phyloP scores from a whole-genome alignment of 2,113 vertebrate species.

The Apus apus region DNA sequence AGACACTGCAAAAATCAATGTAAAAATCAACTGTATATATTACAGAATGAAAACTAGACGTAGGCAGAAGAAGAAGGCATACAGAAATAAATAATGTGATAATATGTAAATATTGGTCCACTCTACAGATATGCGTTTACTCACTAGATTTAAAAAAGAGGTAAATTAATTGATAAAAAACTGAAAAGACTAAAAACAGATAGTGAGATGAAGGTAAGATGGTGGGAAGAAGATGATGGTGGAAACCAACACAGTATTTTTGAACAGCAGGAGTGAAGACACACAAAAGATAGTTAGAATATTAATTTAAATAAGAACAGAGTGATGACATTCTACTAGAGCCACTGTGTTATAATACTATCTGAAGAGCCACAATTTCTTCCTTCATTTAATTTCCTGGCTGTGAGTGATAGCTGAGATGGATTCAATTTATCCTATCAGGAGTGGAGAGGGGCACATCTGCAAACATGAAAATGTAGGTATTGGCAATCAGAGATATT shows the following conservation, averaged over 20 bases:
- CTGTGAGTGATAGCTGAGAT: not conserved
- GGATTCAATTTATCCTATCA: not conserved
- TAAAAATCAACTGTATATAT: not conserved
- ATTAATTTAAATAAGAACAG: not conserved
- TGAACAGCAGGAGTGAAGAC: not conserved
- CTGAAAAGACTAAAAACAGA: not conserved
- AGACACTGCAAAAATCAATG: not conserved
- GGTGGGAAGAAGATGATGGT: not conserved
- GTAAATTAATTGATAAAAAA: not conserved
- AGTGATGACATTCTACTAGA: not conserved
- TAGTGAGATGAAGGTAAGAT: not conserved
- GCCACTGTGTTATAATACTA: not conserved
- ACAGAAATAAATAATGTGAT: not conserved
- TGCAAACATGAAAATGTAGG: not conserved
- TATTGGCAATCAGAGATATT: not conserved
- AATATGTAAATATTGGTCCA: not conserved
- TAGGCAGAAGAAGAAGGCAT: not conserved
- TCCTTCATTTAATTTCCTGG: not conserved
- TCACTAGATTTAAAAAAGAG: not conserved
- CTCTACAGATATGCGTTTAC: not conserved
- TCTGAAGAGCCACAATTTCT: not conserved
- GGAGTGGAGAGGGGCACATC: not conserved
- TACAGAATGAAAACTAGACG: not conserved
- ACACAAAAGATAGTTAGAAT: not conserved
- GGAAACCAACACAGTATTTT: not conserved